Conservation (phyloP, 2,888 invertebrate genomes). For the Odiellus spinosus region DNA sequence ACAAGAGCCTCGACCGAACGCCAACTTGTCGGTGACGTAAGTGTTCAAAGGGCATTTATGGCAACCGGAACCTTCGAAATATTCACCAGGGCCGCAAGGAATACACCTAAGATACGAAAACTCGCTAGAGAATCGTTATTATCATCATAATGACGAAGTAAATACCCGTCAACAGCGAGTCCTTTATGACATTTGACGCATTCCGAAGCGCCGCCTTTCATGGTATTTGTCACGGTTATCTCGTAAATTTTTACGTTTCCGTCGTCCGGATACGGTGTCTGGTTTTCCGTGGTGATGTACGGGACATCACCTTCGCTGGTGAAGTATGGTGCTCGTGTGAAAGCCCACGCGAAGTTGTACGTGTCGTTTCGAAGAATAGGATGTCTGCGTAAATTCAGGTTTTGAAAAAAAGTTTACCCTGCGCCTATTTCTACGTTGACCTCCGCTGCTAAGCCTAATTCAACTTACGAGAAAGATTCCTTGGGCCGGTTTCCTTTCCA, state of each 20-base stretch:
- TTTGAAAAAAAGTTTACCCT: neutral
- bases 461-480: too few species aligned
- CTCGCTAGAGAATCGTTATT: too few species aligned
- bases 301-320: conserved; percentile 21
- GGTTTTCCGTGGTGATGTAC: conserved; percentile 17
- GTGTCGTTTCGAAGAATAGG: conserved; percentile 31
- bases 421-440: too few species aligned
- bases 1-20: conserved; percentile 31
- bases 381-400: conserved; percentile 16
- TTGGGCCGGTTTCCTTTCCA: too few species aligned
- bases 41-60: conserved; percentile 32
- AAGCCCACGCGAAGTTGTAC: conserved; percentile 36
- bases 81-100: conserved; percentile 38
- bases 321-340: conserved; percentile 27
- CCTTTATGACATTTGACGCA: conserved; percentile 37
- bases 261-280: conserved; percentile 25
- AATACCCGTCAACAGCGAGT: conserved; percentile 25
- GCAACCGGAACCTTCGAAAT: conserved; percentile 32
- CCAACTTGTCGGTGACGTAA: conserved; percentile 27
- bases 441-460: too few species aligned
- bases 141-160: too few species aligned
- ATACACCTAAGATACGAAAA: conserved; percentile 30
- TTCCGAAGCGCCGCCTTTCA: conserved; percentile 38
- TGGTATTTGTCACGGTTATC: conserved; percentile 39
- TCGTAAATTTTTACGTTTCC: conserved; percentile 34